A percentile compares a stretch with the other conserved stretches of the same genome.
phyloP scores from a whole-genome alignment of 2,797 vertebrate species.

The Morelia viridis region DNA sequence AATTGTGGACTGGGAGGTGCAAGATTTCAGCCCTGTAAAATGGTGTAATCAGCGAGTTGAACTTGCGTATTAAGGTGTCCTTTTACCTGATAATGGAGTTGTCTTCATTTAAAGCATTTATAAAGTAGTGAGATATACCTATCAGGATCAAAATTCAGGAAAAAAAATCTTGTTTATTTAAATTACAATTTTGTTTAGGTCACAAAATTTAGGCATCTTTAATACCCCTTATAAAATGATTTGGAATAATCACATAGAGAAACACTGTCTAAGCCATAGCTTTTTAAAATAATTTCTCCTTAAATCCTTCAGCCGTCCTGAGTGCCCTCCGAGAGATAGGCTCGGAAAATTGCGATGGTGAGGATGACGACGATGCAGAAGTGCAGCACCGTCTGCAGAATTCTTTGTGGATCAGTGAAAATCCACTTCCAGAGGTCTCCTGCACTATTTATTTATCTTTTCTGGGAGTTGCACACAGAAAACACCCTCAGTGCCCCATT shows the following conservation, averaged over 20 bases:
- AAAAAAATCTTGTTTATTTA: background rate
- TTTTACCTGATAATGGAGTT: background rate
- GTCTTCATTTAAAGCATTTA: background rate
- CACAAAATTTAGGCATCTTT: constrained; percentile 20
- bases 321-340: background rate
- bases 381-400: background rate
- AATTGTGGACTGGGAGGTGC: background rate
- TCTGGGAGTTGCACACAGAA: background rate
- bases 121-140: background rate
- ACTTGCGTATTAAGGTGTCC: background rate
- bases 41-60: accelerated
- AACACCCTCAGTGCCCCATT: background rate
- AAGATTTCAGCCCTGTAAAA: background rate
- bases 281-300: background rate
- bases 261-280: background rate
- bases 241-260: background rate
- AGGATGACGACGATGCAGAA: background rate
- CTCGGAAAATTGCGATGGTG: background rate
- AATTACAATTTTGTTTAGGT: background rate
- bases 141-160: background rate
- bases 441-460: background rate
- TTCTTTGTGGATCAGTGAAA: background rate
- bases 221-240: background rate
- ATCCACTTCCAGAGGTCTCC: background rate
- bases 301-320: background rate